Evolutionary conservation across 2,113 vertebrate species (phyloP), one percentile per base, ranked within the genome.

Genomic region (Aldabrachelys gigantea): DNA sequence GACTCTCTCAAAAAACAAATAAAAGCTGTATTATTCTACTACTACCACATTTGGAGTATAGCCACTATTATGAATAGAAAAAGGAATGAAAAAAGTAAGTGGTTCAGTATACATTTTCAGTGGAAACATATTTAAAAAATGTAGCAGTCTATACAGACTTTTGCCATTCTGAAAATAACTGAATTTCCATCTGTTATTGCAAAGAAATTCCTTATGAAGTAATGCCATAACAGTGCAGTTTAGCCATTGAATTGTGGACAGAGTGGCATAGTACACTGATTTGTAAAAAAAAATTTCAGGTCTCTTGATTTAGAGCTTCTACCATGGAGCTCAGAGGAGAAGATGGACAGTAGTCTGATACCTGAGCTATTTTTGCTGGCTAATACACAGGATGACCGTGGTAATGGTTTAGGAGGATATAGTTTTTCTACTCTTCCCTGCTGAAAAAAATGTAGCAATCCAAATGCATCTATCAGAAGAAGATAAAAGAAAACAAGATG

Each of bases 401-500:
- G 35, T 65, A 86, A 82, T 35, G 81, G 29, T 56, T 89, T 62
- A 62, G 38, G 50, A 57, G 91, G 59, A 88, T 14, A 89, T 0
- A 80, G 21, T 9, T 31, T 22, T 5, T 9, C 27, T 82, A 53
- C 69, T 59, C 31, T 4, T 35, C 35, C 80, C 91, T 87, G 75
- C 25, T 84, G 50, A 57, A 57, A 89, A 52, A 87, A 44, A 19
- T 88, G 17, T 17, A 49, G 41, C 29, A 80, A 89, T 44, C 44
- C 50, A 94, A 91, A 86, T 80, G 44, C 10, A 25, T 79, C 24
- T 49, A 85, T n/a, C 47, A 78, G 38, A 83, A 86, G 57, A 82
- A 96, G 65, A 96, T 75, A 84, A 83, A 97, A 92, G 65, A 92
- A 62, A 81, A 75, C 35, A 95, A 76, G 17, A 88, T 12, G 87